These are phyloP conservation scores for Cephus pygmeus DNA, from an alignment of 2,888 invertebrate species.

Conservation along the genomic window DNA sequence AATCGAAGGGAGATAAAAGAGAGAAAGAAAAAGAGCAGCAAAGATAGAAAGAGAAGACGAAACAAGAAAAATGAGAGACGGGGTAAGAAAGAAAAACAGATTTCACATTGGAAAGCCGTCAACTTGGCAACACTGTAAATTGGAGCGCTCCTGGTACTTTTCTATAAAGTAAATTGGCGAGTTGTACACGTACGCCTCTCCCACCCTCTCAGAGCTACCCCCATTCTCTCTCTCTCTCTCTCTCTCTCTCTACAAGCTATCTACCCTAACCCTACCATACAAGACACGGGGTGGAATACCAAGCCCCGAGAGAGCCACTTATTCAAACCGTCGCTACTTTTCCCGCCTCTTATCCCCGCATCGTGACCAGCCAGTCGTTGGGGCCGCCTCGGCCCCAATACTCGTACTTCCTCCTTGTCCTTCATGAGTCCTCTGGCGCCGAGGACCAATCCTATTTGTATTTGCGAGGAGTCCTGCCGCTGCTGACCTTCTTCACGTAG, in stretches of 20 bases:
- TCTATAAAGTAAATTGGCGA: constrained; percentile 6
- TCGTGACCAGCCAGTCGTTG: neutral
- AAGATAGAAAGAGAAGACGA: neutral
- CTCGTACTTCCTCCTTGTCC: constrained; percentile 18
- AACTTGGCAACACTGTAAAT: neutral
- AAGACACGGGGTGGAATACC: constrained; percentile 8
- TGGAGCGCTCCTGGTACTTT: neutral
- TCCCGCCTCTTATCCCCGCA: constrained; percentile 12
- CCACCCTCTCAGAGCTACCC: neutral
- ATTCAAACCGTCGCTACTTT: constrained; percentile 30
- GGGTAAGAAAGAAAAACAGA: neutral
- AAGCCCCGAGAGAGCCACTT: constrained; percentile 28
- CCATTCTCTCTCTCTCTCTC: neutral
- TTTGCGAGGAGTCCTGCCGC: constrained; percentile 29
- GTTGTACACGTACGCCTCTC: neutral
- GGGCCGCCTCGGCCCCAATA: constrained; percentile 5
- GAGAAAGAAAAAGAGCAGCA: neutral
- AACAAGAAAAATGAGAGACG: neutral
- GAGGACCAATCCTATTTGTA: constrained; percentile 31
- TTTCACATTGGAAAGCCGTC: neutral
- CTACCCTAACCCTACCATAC: neutral
- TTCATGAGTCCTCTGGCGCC: constrained; percentile 17
- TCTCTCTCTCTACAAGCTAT: neutral
- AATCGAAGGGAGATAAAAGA: neutral
- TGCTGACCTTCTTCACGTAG: neutral